A percentile compares a stretch with the other conserved stretches of the same genome.
These are phyloP conservation scores for Neolamprologus cancellatus DNA, from an alignment of 2,113 vertebrate genomes.

Conservation along the genomic window DNA sequence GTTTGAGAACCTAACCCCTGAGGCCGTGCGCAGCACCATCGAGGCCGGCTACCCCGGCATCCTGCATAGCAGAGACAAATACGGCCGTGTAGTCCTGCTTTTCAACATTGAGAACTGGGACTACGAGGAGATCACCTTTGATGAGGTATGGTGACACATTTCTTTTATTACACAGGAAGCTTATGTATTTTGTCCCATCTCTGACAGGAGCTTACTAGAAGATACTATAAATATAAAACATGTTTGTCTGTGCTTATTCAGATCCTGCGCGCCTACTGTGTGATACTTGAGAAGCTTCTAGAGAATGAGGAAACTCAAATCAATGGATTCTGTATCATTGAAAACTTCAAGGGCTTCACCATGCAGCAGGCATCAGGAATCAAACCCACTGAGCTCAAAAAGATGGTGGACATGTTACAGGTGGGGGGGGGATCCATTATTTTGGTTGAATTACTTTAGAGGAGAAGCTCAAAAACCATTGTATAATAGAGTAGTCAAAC, in stretches of 20 bases:
- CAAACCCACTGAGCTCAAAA: conserved; percentile 89
- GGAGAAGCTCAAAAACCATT: background rate
- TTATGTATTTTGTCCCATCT: background rate
- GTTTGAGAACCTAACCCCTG: conserved; percentile 84
- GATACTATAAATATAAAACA: background rate
- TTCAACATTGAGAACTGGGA: conserved; percentile 99
- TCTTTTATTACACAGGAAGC: background rate
- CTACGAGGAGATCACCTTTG: conserved; percentile 94
- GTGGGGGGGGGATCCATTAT: conserved; percentile 42
- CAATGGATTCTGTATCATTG: conserved; percentile 95
- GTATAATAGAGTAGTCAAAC: background rate
- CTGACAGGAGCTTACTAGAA: background rate
- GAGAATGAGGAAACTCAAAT: conserved; percentile 97
- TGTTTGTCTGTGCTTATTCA: conserved; percentile 30
- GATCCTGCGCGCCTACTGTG: conserved; percentile 95
- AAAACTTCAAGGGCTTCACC: conserved; percentile 97
- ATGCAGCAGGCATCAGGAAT: conserved; percentile 95
- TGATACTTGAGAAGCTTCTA: conserved; percentile 93
- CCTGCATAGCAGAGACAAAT: conserved; percentile 85
- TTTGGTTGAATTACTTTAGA: background rate
- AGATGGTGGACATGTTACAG: conserved; percentile 99
- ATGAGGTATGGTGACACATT: conserved; percentile 73
- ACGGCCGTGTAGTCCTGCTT: conserved; percentile 92
- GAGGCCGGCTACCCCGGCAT: conserved; percentile 95
- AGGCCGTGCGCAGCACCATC: conserved; percentile 90